Conservation (phyloP, 92 coral and sea anemone species). For the Actinernus sp. region DNA sequence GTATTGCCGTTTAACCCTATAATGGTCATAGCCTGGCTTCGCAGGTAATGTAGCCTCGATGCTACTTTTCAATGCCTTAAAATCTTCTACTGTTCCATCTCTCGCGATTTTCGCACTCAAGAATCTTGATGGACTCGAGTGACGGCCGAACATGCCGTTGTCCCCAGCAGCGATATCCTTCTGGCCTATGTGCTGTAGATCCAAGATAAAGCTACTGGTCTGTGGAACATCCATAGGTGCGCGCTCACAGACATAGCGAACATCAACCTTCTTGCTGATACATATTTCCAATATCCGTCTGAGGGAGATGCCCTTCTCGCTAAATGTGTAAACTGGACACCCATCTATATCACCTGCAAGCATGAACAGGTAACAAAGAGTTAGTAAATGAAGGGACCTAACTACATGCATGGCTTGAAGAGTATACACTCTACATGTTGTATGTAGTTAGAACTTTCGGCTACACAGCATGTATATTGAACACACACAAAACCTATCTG, state of each 20-base stretch:
- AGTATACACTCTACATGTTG: no score
- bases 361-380: no score
- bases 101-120: slow-evolving; percentile 17
- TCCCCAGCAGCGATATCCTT: slow-evolving; percentile 60
- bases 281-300: slow-evolving; percentile 45
- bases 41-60: slow-evolving; percentile 5
- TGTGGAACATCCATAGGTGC: slow-evolving; percentile 29
- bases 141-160: slow-evolving; percentile 41
- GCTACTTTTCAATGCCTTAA: slow-evolving; percentile 35
- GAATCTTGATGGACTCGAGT: slow-evolving; percentile 55
- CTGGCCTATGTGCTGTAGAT: slow-evolving; percentile 34
- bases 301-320: slow-evolving; percentile 25
- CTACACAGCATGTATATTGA: no score
- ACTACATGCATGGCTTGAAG: no score
- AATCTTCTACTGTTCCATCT: slow-evolving; percentile 32
- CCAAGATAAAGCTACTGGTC: slow-evolving; percentile 35
- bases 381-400: no score
- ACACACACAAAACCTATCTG: no score
- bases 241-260: slow-evolving; percentile 22
- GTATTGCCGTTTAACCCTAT: slow-evolving; percentile 55
- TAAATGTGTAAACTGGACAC: slow-evolving; percentile 39
- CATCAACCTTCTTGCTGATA: slow-evolving; percentile 23
- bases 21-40: slow-evolving; percentile 29
- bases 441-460: no score
- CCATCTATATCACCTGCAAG: slow-evolving; percentile 40